These are phyloP conservation scores for Alloplasta piceator DNA, from an alignment of 2,888 invertebrate species.

Conservation along the genomic window DNA sequence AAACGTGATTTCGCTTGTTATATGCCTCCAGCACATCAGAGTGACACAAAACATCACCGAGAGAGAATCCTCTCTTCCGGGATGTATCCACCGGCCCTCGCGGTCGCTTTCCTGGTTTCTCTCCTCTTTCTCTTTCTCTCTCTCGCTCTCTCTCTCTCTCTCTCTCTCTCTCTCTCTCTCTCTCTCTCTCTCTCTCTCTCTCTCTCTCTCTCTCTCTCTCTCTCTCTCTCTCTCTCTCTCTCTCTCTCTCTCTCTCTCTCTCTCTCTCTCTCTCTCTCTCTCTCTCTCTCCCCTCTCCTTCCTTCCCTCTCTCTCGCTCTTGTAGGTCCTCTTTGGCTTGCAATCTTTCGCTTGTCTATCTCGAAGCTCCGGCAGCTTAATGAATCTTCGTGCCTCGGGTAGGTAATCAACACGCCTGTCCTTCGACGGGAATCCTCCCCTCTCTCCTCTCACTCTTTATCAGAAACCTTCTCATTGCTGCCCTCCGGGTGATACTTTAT, in stretches of 20 bases:
- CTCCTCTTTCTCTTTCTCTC: neutral
- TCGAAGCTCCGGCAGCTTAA: slow-evolving; percentile 59
- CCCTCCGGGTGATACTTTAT: slow-evolving; percentile 18
- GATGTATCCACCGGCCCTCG: neutral
- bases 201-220: neutral
- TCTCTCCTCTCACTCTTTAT: slow-evolving; percentile 2
- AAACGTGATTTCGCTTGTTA: slow-evolving; percentile 36
- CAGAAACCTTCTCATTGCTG: neutral
- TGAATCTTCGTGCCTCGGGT: slow-evolving; percentile 66
- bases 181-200: too few relatives aligned
- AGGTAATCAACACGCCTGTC: slow-evolving; percentile 65
- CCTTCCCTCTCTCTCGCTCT: too few relatives aligned
- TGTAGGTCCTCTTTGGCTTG: neutral
- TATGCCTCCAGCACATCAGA: slow-evolving; percentile 45
- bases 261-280: neutral
- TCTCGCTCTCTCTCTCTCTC: too few relatives aligned
- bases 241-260: slow-evolving; percentile 7
- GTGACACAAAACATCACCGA: slow-evolving; percentile 27
- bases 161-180: too few relatives aligned
- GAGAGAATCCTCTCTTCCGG: slow-evolving; percentile 12
- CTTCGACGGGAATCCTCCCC: slow-evolving; percentile 46
- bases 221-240: neutral
- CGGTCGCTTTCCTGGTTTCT: slow-evolving; percentile 10
- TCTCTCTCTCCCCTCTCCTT: neutral
- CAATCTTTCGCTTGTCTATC: slow-evolving; percentile 37